Conservation (phyloP, 2,797 vertebrate species). For the Triplophysa bombifrons region DNA sequence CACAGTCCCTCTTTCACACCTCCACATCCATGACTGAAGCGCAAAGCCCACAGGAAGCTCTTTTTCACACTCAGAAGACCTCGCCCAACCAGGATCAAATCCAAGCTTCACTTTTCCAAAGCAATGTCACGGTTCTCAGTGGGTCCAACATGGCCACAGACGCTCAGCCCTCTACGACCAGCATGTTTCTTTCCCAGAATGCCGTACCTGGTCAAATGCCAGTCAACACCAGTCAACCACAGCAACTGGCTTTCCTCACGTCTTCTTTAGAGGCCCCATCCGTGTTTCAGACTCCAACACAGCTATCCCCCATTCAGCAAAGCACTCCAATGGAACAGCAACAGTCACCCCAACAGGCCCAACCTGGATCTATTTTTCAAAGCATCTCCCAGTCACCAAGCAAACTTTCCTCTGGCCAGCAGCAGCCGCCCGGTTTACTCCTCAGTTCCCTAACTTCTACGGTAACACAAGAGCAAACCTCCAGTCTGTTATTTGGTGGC, state of each 20-base stretch:
- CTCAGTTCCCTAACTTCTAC: conserved; percentile 81
- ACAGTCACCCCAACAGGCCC: conserved; percentile 69
- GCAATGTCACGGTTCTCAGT: conserved; percentile 83
- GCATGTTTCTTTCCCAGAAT: conserved; percentile 87
- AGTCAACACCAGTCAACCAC: conserved; percentile 83
- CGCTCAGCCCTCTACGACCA: conserved; percentile 79
- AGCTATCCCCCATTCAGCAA: conserved; percentile 88
- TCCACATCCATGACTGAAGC: conserved; percentile 84
- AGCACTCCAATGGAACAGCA: conserved; percentile 79
- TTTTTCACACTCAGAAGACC: conserved; percentile 87
- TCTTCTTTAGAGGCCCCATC: conserved; percentile 83
- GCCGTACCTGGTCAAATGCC: conserved; percentile 82
- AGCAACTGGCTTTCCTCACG: conserved; percentile 82
- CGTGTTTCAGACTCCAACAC: conserved; percentile 87
- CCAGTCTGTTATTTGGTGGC: conserved; percentile 84
- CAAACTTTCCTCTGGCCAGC: conserved; percentile 71
- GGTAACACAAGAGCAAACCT: conserved; percentile 74
- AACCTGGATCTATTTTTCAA: conserved; percentile 74
- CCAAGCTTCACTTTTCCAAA: conserved; percentile 90
- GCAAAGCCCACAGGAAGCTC: conserved; percentile 83
- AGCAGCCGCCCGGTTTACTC: conserved; percentile 84
- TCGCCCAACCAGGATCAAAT: conserved; percentile 88
- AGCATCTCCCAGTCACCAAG: conserved; percentile 74
- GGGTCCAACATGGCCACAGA: conserved; percentile 83
- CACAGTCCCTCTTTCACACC: conserved; percentile 91